phyloP scores from a whole-genome alignment of 2,888 invertebrate genomes.

The Chironomus riparius region DNA sequence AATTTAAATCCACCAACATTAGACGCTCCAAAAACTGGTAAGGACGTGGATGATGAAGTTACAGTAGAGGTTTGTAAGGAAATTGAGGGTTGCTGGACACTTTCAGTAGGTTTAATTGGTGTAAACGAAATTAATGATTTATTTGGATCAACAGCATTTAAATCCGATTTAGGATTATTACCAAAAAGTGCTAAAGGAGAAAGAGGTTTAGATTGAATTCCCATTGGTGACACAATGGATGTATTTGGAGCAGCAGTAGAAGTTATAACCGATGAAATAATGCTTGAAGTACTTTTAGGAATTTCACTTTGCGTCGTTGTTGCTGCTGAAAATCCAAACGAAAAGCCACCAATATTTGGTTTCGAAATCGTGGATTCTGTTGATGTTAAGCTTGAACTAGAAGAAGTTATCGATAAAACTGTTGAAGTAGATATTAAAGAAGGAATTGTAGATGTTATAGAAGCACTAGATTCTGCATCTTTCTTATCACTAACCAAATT shows the following conservation, averaged over 20 bases:
- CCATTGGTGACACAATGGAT: no score
- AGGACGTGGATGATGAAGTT: neutral
- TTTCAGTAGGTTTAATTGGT: neutral
- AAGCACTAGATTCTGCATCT: neutral
- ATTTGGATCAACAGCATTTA: neutral
- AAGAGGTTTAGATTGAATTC: no score
- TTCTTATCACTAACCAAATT: no score
- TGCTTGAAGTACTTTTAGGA: neutral
- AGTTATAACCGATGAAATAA: neutral
- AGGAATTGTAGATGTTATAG: neutral
- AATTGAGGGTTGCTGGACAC: neutral
- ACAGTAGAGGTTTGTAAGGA: no score
- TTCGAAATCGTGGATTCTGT: neutral
- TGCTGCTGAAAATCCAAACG: neutral
- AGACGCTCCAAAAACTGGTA: neutral
- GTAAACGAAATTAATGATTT: slow-evolving; percentile 1
- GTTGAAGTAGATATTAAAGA: neutral
- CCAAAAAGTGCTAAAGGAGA: no score
- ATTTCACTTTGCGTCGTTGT: neutral
- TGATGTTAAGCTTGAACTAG: neutral
- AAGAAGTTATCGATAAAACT: neutral
- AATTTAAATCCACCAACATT: no score
- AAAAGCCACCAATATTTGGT: neutral
- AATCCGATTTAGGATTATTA: neutral
- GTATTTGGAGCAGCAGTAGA: no score